Percentiles rank a stretch among this genome's conserved stretches.
Evolutionary conservation across 2,888 invertebrate genomes (phyloP).

Genomic region (Notodonta dromedarius): DNA sequence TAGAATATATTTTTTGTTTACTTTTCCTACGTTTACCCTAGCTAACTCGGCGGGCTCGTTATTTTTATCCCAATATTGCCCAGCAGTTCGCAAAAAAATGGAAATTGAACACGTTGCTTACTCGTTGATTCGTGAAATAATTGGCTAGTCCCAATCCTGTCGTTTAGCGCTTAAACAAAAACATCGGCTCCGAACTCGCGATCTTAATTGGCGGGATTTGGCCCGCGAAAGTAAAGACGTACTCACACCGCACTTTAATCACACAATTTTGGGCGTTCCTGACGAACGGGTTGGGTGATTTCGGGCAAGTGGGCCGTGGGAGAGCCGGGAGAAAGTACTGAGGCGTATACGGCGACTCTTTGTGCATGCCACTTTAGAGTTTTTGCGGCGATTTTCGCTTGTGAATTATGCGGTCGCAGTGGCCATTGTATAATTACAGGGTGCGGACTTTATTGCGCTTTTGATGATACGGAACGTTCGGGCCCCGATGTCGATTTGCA

Average conservation of each 20-base stretch:
- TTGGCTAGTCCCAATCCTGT: slow-evolving; percentile 29
- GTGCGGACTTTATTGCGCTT: slow-evolving; percentile 54
- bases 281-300: slow-evolving; percentile 61
- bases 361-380: slow-evolving; percentile 56
- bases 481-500: slow-evolving; percentile 34
- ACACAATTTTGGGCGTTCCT: slow-evolving; percentile 79
- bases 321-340: slow-evolving; percentile 76
- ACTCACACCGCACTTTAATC: slow-evolving; percentile 71
- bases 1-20: no score
- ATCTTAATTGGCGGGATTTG: slow-evolving; percentile 65
- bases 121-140: slow-evolving; percentile 12
- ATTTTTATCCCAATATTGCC: no score
- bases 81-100: no score
- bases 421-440: slow-evolving; percentile 62
- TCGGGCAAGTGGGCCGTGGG: slow-evolving; percentile 75
- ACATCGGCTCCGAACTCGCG: slow-evolving; percentile 32
- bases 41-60: no score
- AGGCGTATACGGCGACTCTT: slow-evolving; percentile 59
- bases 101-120: no score
- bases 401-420: slow-evolving; percentile 59
- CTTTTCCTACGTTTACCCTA: no score
- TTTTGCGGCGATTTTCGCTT: slow-evolving; percentile 65
- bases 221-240: slow-evolving; percentile 68
- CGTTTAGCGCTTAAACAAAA: slow-evolving; percentile 48
- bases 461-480: slow-evolving; percentile 7